phyloP scores from a whole-genome alignment of 2,888 invertebrate genomes.

The Gerosis bhagava region DNA sequence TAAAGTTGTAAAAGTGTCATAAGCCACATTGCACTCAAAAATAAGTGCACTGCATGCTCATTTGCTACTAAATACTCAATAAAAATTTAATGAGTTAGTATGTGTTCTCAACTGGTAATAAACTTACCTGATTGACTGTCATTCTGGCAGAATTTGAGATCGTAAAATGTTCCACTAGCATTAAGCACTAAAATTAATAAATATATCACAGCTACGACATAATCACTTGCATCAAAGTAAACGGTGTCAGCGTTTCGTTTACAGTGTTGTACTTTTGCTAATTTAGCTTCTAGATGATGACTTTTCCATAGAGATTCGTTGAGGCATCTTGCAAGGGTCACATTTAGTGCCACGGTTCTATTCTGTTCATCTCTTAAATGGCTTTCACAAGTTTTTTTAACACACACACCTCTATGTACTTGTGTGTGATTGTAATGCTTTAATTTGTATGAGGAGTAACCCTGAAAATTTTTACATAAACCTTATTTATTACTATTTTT shows the following conservation, averaged over 20 bases:
- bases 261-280: constrained; percentile 55
- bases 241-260: constrained; percentile 44
- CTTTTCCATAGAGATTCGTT: constrained; percentile 55
- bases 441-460: constrained; percentile 52
- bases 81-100: too few relatives aligned
- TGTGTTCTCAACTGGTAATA: too few relatives aligned
- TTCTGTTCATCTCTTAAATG: constrained; percentile 33
- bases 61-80: too few relatives aligned
- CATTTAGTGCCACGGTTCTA: constrained; percentile 41
- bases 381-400: constrained; percentile 52
- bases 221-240: constrained; percentile 40
- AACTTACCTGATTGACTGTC: constrained; percentile 46
- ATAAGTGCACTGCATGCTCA: too few relatives aligned
- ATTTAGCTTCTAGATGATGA: constrained; percentile 52
- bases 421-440: constrained; percentile 70
- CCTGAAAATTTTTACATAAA: too few relatives aligned
- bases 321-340: constrained; percentile 58
- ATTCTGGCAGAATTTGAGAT: constrained; percentile 36
- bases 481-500: too few relatives aligned
- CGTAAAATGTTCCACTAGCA: constrained; percentile 56
- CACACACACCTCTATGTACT: constrained; percentile 65
- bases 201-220: constrained; percentile 50
- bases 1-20: too few relatives aligned
- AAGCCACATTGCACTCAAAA: too few relatives aligned
- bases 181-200: constrained; percentile 53